phyloP scores from a whole-genome alignment of 2,113 vertebrate species.

The Blennius ocellaris region DNA sequence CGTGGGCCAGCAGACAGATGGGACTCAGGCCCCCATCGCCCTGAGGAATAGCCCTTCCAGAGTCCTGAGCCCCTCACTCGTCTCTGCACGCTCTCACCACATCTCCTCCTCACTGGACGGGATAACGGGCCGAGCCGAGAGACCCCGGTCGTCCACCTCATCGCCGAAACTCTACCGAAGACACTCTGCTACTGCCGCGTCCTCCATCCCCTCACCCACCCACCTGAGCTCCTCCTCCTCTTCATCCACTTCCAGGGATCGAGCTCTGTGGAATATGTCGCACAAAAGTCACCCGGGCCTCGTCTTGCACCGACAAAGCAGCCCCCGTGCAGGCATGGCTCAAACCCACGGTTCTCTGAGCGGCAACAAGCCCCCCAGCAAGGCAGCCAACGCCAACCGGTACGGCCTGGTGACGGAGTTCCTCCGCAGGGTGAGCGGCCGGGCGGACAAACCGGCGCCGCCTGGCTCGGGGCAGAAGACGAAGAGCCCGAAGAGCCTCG shows the following conservation, averaged over 20 bases:
- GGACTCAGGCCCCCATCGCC: constrained; percentile 57
- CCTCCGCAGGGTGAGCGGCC: constrained; percentile 92
- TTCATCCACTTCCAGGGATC: constrained; percentile 79
- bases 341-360: constrained; percentile 37
- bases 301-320: constrained; percentile 87
- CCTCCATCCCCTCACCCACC: constrained; percentile 51
- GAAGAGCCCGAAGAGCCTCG: constrained; percentile 78
- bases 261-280: constrained; percentile 87
- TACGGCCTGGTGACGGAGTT: constrained; percentile 96
- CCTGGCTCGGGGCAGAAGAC: constrained; percentile 69
- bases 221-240: constrained; percentile 59
- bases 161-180: constrained; percentile 93
- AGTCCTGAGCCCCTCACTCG: constrained; percentile 82
- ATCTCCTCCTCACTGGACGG: constrained; percentile 91
- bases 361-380: constrained; percentile 49
- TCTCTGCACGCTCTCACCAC: constrained; percentile 87
- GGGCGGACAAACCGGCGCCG: constrained; percentile 84
- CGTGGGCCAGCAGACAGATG: constrained; percentile 91
- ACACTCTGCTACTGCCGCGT: constrained; percentile 79
- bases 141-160: constrained; percentile 84
- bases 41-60: constrained; percentile 88
- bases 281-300: constrained; percentile 87
- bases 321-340: constrained; percentile 50
- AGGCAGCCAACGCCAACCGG: constrained; percentile 83
- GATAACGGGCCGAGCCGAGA: constrained; percentile 84